Base-by-base conservation (phyloP, 2,797 vertebrate genomes). In the Melanotaenia nigrans region DNA sequence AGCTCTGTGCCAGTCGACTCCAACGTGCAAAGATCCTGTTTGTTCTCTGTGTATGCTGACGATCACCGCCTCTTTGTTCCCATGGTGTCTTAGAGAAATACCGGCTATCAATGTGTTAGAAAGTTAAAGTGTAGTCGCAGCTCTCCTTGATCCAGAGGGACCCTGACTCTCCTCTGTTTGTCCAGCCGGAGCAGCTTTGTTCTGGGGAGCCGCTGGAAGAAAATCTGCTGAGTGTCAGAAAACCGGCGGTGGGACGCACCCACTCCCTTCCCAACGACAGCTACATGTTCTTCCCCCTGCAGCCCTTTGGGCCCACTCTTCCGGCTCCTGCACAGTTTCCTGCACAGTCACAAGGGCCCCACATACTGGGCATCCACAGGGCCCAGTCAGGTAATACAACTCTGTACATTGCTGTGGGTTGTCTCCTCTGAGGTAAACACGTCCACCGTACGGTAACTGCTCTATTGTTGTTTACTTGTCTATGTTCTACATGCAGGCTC, bases 241-340 rank as follows among this genome's bases (percentile, higher is more conserved):
- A 98, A 90, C 93, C 96, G 0, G 91, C 90, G 0, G 97, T 99
- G 87, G 97, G 97, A 67, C 96, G 98, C 60, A 96, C 98, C 0
- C 97, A 97, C 91, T 99, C 98, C 11, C 85, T 99, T 79, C 98
- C 98, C 61, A 98, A 99, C 0, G 98, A 99, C 94, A 99, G 98
- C 95, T 99, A 99, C 90, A 99, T 99, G 98, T 97, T 96, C 90
- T 93, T 90, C 73, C 90, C 89, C 0, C 86, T 87, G 20, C 82
- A 88, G 82, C 60, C 91, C 1, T 66, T 59, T 0, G 84, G 71
- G 22, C 61, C 60, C 12, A 14, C 83, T 0, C 69, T 60, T 12
- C 60, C 47, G 0, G 14, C 65, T 40, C 42, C 84, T 40, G 66
- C 75, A 24, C 85, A 79, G 53, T 81, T 75, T 36, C 61, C 53